Percentiles rank a stretch among this genome's conserved stretches.
phyloP scores from a whole-genome alignment of 2,888 invertebrate species.

The Andrena minutula region DNA sequence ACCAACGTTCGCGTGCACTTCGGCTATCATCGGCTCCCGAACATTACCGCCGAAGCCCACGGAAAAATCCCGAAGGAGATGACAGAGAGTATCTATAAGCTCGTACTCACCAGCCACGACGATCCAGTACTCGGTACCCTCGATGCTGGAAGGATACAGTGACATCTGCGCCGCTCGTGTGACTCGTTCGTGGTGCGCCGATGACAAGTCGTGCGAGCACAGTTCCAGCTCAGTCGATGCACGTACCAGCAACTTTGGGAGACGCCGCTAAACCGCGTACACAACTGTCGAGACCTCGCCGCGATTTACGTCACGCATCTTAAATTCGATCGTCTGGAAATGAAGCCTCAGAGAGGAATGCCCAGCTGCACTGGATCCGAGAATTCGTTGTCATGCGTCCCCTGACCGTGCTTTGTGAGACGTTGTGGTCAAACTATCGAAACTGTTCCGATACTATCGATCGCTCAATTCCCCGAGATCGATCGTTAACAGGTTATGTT shows the following conservation, averaged over 20 bases:
- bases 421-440: conserved; percentile 7
- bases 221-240: conserved; percentile 12
- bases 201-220: conserved; percentile 4
- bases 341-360: conserved; percentile 15
- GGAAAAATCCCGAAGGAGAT: background rate
- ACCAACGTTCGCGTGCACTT: conserved; percentile 24
- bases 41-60: background rate
- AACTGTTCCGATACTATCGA: conserved; percentile 13
- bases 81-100: conserved; percentile 4
- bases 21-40: background rate
- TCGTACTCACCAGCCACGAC: conserved; percentile 4
- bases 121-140: background rate
- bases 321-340: conserved; percentile 30
- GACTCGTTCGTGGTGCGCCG: conserved; percentile 6
- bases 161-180: background rate
- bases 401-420: background rate
- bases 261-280: background rate
- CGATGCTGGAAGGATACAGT: conserved; percentile 11
- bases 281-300: conserved; percentile 8
- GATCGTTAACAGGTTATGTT: background rate
- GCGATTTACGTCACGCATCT: conserved; percentile 17
- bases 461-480: background rate
- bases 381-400: conserved; percentile 17
- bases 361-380: background rate
- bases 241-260: background rate